Evolutionary conservation across 2,888 invertebrate genomes (phyloP), one percentile per base, ranked within the genome.

Genomic region (Glyphotaelius pellucidus): DNA sequence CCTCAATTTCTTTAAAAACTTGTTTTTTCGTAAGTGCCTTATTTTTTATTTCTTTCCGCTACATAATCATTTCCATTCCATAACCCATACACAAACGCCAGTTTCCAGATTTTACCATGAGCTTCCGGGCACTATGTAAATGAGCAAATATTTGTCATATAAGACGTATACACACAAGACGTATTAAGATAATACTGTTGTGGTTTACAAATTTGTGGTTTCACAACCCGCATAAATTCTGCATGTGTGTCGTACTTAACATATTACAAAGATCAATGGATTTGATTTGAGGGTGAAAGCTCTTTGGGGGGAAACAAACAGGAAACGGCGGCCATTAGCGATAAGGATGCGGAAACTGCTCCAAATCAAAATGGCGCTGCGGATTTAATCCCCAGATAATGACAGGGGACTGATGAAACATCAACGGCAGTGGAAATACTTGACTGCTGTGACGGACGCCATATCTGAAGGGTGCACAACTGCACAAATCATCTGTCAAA

Each of bases 311-410:
- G 88, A 52, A 88, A 25, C 81, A 42, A 32, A 81, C 67, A 47
- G 88, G 91, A 91, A 88, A 32, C 32, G 88, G 52, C 81, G 14
- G 67, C 91, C 81, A 88, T 91, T 91, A 88, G 87, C 81, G 91
- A 91, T 91, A 91, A 91, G 91, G 88, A 80, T 88, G 38, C 80
- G 91, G 91, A 91, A 91, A n/a, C 42, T 31, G 86, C 52, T 42
- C 30, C 80, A 79, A 84, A 90, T 90, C 89, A 91, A 91, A 84
- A 89, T 91, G 88, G 91, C 67, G 42, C 67, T 84, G n/a, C 9
- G 67, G n/a, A n/a, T n/a, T 67, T 67, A 67, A 67, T 67, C 25
- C 67, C 9, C 67, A 67, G 9, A 9, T 67, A 67, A 67, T 67
- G 25, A 67, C 67, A 67, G 9, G 25, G n/a, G 25, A 7, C 25